Evolutionary conservation across 2,888 invertebrate species (phyloP), one percentile per base, ranked within the genome.

Genomic region (Mesochorus sp.): DNA sequence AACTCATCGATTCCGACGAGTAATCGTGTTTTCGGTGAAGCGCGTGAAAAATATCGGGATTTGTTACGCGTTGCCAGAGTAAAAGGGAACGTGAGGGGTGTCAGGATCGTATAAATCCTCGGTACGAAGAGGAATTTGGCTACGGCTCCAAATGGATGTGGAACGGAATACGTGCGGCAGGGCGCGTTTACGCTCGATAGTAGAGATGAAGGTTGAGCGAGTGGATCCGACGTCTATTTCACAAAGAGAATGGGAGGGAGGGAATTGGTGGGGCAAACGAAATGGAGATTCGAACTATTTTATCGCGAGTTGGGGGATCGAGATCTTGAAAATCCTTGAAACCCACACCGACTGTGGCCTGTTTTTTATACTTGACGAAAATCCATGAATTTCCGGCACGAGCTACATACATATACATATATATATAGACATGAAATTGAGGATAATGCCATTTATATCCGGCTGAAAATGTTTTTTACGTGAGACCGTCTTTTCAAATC

Each of bases 281-380:
- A 61, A 74, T 74, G 67, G 81, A 74, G 72, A 75, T 77, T 79
- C 67, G 71, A 73, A 77, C 77, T 72, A 81, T 81, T 73, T 62
- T 55, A 73, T 53, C 47, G 62, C 17, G 47, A 62, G 62, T 62
- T 24, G 37, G 19, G 42, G 31, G 55, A 31, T n/a, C n/a, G 31
- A 34, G 70, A 51, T 47, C 28, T 62, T 44, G 44, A n/a, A 62
- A 62, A 75, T 47, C 55, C 61, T 68, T 53, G 53, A 59, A 55
- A 53, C 31, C 21, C 28, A 21, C 34, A 42, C 42, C 49, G 49
- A 61, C 8, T 51, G 64, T 19, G 31, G 66, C 37, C 53, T 53
- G 28, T 66, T 53, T 66, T 51, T n/a, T n/a, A n/a, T 42, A 39
- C 53, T 10, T 17, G 6, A 8, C 53, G 62, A 34, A 62, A 44